Base-by-base conservation (phyloP, 2,888 invertebrate genomes). In the Nomada hirtipes region DNA sequence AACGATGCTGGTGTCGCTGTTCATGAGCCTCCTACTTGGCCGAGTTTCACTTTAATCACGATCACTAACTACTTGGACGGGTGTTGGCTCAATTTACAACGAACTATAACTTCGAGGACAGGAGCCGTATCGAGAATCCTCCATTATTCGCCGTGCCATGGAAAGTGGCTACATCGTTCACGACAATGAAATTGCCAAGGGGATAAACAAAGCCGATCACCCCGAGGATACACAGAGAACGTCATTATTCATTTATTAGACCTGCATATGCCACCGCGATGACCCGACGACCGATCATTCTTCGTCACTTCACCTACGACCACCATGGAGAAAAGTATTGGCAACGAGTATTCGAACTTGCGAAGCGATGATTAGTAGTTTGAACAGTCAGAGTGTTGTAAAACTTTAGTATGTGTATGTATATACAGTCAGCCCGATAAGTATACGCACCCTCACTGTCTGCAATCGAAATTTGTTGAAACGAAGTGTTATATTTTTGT, bases 71-170 rank as follows among this genome's bases (percentile, higher is more conserved):
- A 82, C 71, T 74, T 81, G 86, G 83, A 82, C 77, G 73, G 47
- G 73, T 82, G 69, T 83, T 74, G 89, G 86, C 85, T 89, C 89
- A 81, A 88, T 82, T 88, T 86, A 89, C 89, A 85, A 89, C 89
- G 89, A 89, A 89, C 82, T 83, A 79, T 78, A 85, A 88, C 83
- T 78, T 86, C 61, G 80, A 79, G 80, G 86, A 82, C 76, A 76
- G 81, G 78, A 84, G 80, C 83, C 87, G 83, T 82, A 36, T 7
- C 79, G 67, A 59, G 59, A 73, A 76, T 84, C 83, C 61, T 63
- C 80, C 68, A 61, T 70, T 61, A 76, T 76, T 80, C 79, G 75
- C 29, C 64, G 72, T 60, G 75, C 75, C 75, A 68, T 75, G 75
- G 83, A 85, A 80, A 79, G 88, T 85, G 82, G 76, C 80, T 71